phyloP scores from a whole-genome alignment of 2,888 invertebrate genomes.

The Meta bourneti region DNA sequence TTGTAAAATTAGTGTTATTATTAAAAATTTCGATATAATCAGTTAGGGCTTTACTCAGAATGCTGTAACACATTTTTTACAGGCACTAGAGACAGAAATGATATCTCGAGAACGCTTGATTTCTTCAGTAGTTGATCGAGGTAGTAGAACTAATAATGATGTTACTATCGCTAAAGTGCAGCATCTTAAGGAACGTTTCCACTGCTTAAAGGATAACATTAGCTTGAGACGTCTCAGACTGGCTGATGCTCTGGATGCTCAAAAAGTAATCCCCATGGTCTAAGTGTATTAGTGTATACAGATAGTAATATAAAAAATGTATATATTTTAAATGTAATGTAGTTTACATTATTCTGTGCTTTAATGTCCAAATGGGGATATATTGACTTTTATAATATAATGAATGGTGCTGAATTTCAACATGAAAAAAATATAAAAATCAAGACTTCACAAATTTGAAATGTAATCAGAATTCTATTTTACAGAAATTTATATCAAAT shows the following conservation, averaged over 20 bases:
- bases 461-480: not conserved
- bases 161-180: slow-evolving; percentile 87
- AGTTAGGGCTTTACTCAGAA: too few species aligned
- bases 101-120: slow-evolving; percentile 92
- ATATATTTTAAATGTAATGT: not conserved
- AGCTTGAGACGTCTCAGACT: slow-evolving; percentile 87
- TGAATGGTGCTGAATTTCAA: too few species aligned
- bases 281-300: too few species aligned
- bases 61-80: not conserved
- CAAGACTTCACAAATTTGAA: too few species aligned
- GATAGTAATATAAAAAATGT: too few species aligned
- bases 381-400: too few species aligned
- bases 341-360: too few species aligned
- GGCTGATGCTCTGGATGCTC: slow-evolving; percentile 90
- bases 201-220: slow-evolving; percentile 87
- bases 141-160: slow-evolving; percentile 88
- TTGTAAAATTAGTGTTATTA: not conserved
- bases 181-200: slow-evolving; percentile 86
- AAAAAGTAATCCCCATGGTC: slow-evolving; percentile 80
- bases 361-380: too few species aligned
- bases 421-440: not conserved
- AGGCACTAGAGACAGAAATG: slow-evolving; percentile 91
- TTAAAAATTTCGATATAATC: not conserved
- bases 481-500: not conserved
- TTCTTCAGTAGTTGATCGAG: slow-evolving; percentile 87